These are phyloP conservation scores for Eurystomus gularis DNA, from an alignment of 2,113 vertebrate species.

Conservation along the genomic window DNA sequence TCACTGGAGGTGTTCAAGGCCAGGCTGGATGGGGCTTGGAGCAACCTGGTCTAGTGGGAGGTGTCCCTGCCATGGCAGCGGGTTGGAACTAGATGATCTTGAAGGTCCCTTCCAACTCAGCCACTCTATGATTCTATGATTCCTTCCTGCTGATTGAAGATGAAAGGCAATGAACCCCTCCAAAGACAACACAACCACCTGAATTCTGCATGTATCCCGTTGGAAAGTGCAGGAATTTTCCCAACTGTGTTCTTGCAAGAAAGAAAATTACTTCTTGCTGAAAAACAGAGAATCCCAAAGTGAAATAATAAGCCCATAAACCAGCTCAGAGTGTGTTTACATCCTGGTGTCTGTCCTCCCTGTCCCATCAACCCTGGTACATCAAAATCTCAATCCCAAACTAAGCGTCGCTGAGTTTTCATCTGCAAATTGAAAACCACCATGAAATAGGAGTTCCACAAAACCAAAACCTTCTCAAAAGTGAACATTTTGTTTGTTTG, in stretches of 20 bases:
- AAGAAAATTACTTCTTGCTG: neutral
- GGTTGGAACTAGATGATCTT: no score
- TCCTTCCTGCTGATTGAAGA: neutral
- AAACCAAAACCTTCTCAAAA: neutral
- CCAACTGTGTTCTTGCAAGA: neutral
- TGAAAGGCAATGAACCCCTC: neutral
- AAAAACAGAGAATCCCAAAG: neutral
- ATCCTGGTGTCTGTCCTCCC: neutral
- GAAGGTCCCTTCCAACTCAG: no score
- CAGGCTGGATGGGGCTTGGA: no score
- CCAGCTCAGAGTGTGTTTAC: neutral
- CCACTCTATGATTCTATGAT: no score
- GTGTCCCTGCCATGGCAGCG: no score
- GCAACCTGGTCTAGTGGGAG: no score
- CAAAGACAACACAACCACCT: neutral
- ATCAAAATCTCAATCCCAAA: neutral
- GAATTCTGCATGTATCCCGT: rapidly evolving
- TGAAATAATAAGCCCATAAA: neutral
- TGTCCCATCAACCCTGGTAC: rapidly evolving
- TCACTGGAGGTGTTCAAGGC: no score
- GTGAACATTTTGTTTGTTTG: neutral
- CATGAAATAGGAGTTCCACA: neutral
- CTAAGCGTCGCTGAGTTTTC: neutral
- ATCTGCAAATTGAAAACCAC: neutral
- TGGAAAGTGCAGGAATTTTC: neutral